Evolutionary conservation across 2,888 invertebrate genomes (phyloP), one percentile per base, ranked within the genome.

Genomic region (Amphipyra berbera): DNA sequence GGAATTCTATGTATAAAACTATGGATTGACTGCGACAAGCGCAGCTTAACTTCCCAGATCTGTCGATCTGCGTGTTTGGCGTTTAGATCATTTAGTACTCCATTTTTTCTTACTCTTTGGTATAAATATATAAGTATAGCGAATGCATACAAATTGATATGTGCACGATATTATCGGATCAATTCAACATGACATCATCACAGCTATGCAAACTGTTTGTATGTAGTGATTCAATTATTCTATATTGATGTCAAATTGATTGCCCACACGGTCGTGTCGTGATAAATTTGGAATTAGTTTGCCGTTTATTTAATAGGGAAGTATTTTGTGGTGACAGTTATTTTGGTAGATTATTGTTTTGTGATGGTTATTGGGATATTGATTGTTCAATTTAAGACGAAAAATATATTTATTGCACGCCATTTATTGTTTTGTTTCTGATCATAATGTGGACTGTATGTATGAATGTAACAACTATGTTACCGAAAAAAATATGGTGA

Each of bases 211-310:
- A 72, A 88, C 85, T 86, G 88, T 78, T 48, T 27, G 41, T 69
- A 42, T 46, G 61, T 57, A 47, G 70, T 88, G 72, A 93, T 91
- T 91, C 91, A 90, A 92, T 93, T 91, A 92, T 87, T 80, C 85
- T 87, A 88, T 86, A 88, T 89, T 91, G 89, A 88, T 89, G 90
- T 84, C 85, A 85, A 90, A 91, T 90, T 90, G 88, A 88, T 84
- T 78, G 65, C 62, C 67, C 74, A 62, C 65, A 72, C 73, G 67
- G 67, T 45, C 55, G 58, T 59, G 65, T 71, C 68, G 75, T 62
- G 64, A 69, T 78, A 74, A 68, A 74, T 78, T 71, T 69, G 42
- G 40, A 64, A 73, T 77, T 72, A 69, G 71, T 59, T 57, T 56
- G 54, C 55, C 45, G 66, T 77, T 70, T 61, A 66, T 57, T 70